phyloP scores from a whole-genome alignment of 2,888 invertebrate species.

The Mantis religiosa region DNA sequence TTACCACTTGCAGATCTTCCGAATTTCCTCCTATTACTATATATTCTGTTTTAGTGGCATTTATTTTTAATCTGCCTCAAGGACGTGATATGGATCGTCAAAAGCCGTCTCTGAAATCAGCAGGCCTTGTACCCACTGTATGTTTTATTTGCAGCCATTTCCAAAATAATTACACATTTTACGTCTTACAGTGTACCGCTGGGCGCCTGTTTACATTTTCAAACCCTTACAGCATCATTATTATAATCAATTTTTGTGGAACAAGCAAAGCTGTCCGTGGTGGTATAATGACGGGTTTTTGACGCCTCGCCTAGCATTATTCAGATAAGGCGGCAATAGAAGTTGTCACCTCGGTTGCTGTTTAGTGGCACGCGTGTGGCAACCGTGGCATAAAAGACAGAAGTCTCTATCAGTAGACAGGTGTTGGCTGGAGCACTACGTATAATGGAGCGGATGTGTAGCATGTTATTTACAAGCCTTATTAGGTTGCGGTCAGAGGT shows the following conservation, averaged over 20 bases:
- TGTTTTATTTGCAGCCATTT: background rate
- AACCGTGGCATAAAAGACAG: background rate
- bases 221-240: background rate
- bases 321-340: background rate
- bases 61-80: too few species aligned
- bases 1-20: too few species aligned
- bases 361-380: background rate
- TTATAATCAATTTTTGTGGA: background rate
- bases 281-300: background rate
- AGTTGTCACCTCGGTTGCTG: background rate
- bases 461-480: background rate
- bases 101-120: too few species aligned
- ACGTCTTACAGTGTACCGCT: background rate
- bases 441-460: background rate
- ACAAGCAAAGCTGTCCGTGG: background rate
- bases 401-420: background rate
- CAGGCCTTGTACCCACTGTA: background rate
- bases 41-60: too few species aligned
- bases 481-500: background rate
- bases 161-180: background rate
- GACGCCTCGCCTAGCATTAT: background rate
- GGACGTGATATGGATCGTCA: too few species aligned
- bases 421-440: background rate
- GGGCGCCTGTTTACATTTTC: background rate
- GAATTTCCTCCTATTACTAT: too few species aligned